These are phyloP conservation scores for Podarcis siculus DNA, from an alignment of 2,797 vertebrate species.

Conservation along the genomic window DNA sequence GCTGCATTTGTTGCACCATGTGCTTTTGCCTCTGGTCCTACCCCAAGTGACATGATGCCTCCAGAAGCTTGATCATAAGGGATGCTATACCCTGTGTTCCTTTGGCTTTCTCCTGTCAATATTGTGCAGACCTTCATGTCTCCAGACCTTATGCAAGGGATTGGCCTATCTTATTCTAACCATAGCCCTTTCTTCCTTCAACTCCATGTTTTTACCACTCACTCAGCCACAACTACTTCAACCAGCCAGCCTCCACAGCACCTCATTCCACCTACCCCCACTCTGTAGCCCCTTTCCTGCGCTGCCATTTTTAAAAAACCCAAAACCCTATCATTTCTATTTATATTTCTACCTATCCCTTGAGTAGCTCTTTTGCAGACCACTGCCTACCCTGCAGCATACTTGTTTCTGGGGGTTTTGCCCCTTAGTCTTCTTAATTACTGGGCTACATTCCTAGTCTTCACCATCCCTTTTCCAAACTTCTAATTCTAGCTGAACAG, in stretches of 20 bases:
- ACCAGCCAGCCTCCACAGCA: not conserved
- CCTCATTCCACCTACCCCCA: too few species aligned
- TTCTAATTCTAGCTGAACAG: not conserved
- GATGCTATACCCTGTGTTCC: too few species aligned
- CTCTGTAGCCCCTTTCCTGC: not conserved
- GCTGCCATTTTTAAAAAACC: not conserved
- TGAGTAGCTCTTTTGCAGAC: not conserved
- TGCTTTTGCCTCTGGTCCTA: too few species aligned
- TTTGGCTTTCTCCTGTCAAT: not conserved
- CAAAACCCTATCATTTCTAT: not conserved
- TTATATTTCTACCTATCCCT: not conserved
- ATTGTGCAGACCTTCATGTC: too few species aligned
- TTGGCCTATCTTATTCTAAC: not conserved
- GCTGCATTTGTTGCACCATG: too few species aligned
- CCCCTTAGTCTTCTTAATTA: not conserved
- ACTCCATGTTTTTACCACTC: not conserved
- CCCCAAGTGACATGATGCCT: too few species aligned
- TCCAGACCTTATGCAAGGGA: not conserved
- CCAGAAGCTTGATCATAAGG: too few species aligned
- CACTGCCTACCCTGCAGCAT: not conserved
- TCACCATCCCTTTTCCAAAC: not conserved
- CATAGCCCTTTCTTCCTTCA: not conserved
- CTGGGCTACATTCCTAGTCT: not conserved
- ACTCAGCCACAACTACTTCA: not conserved
- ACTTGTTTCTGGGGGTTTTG: not conserved